Conservation (phyloP, 2,888 invertebrate species). For the Nycteola revayana region DNA sequence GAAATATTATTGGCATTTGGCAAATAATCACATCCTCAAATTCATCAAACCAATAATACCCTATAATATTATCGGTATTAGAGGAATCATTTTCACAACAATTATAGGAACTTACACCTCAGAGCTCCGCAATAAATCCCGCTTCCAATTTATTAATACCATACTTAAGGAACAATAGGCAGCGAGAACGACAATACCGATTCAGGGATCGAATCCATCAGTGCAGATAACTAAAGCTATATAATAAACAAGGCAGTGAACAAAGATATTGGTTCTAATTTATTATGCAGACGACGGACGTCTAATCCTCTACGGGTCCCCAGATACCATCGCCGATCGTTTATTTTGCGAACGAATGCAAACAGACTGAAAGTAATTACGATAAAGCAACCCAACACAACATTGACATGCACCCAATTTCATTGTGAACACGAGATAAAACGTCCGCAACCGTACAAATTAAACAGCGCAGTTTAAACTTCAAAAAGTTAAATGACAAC, state of each 20-base stretch:
- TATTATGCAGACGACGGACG: constrained; percentile 51
- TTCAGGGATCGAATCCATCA: constrained; percentile 29
- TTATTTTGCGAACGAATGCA: constrained; percentile 44
- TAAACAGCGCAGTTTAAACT: constrained; percentile 4
- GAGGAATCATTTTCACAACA: too few species aligned
- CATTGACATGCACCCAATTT: constrained; percentile 21
- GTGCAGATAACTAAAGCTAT: constrained; percentile 29
- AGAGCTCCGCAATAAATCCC: constrained; percentile 24
- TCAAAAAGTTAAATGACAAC: constrained; percentile 12
- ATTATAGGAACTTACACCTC: constrained; percentile 18
- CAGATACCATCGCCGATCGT: constrained; percentile 42
- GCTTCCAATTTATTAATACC: constrained; percentile 20
- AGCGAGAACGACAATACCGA: constrained; percentile 21
- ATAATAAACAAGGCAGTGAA: constrained; percentile 42
- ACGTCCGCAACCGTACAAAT: constrained; percentile 6
- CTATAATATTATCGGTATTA: too few species aligned
- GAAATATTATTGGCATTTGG: too few species aligned
- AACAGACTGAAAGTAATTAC: constrained; percentile 45
- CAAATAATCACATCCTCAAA: too few species aligned
- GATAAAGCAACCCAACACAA: constrained; percentile 32
- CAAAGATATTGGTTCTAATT: constrained; percentile 52
- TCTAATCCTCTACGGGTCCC: constrained; percentile 43
- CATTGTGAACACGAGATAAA: constrained; percentile 9
- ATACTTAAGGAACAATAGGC: constrained; percentile 24
- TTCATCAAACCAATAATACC: too few species aligned